Percentiles rank a stretch among this genome's conserved stretches.
Evolutionary conservation across 2,888 invertebrate species (phyloP).

Genomic region (Barypeithes pellucidus): DNA sequence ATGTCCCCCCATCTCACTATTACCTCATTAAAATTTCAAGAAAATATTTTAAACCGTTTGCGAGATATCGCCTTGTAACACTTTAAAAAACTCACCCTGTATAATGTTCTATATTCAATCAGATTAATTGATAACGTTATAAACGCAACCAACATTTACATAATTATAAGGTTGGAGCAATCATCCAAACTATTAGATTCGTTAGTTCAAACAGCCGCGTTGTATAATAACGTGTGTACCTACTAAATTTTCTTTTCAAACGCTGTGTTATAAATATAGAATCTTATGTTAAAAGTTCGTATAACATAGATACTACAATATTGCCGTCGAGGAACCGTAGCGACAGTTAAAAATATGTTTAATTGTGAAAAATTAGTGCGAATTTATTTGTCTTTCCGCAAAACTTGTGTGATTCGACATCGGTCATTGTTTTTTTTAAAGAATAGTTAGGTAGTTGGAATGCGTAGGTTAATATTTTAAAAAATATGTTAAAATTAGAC

Average conservation of each 20-base stretch:
- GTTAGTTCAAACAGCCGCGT: neutral
- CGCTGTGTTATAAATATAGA: neutral
- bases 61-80: too few species aligned
- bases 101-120: too few species aligned
- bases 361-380: neutral
- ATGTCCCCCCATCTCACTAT: too few species aligned
- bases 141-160: neutral
- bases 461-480: too few species aligned
- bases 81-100: too few species aligned
- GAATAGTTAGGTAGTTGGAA: neutral
- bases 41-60: too few species aligned
- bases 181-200: slow-evolving; percentile 3
- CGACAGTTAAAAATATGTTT: neutral
- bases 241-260: neutral
- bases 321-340: neutral
- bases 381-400: neutral
- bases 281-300: neutral
- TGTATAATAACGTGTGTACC: neutral
- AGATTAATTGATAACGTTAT: neutral
- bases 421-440: neutral
- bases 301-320: neutral
- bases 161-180: neutral
- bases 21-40: too few species aligned
- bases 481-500: too few species aligned
- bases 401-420: neutral